Percentiles rank a stretch among this genome's conserved stretches.
Evolutionary conservation across 2,888 invertebrate species (phyloP).

Genomic region (Petrolisthes manimaculis): DNA sequence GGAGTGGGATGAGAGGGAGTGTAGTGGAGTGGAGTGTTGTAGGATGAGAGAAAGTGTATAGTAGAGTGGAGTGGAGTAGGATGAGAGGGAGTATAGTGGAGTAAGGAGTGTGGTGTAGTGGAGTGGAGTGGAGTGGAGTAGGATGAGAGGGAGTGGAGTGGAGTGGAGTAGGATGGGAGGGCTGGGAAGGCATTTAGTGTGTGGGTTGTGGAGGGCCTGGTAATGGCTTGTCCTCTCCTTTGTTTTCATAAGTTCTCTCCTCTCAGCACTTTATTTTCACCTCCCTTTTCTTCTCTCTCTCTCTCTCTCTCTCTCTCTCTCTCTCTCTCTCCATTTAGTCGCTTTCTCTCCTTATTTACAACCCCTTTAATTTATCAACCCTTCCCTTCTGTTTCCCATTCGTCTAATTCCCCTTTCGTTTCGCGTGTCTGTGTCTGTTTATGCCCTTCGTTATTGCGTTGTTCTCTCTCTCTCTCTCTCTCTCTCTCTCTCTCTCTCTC

Average conservation of each 20-base stretch:
- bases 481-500: neutral
- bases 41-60: neutral
- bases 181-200: neutral
- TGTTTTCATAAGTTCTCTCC: neutral
- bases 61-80: neutral
- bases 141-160: neutral
- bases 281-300: neutral
- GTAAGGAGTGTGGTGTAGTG: neutral
- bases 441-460: neutral
- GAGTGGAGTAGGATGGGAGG: neutral
- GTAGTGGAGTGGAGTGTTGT: neutral
- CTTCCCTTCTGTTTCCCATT: neutral
- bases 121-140: neutral
- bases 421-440: neutral
- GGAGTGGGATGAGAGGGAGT: neutral
- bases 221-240: conserved; percentile 1
- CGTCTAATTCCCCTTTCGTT: neutral
- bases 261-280: neutral
- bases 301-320: neutral
- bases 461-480: conserved; percentile 24
- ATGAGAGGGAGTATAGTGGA: neutral
- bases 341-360: neutral
- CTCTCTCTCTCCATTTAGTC: conserved; percentile 4
- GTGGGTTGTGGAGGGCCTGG: neutral
- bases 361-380: neutral